phyloP scores from a whole-genome alignment of 2,888 invertebrate species.

The Netelia virgata region DNA sequence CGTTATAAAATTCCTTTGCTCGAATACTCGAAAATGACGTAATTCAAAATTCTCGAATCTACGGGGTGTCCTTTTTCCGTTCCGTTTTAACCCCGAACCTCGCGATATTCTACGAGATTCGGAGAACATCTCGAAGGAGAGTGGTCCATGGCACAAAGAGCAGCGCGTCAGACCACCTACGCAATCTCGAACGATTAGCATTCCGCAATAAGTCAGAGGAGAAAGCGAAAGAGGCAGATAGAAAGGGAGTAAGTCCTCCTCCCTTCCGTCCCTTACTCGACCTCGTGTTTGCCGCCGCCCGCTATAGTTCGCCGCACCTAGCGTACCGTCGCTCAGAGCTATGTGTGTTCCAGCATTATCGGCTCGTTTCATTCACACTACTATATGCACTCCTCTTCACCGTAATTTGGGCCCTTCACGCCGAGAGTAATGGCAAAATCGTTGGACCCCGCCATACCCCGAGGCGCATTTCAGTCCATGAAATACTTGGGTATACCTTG shows the following conservation, averaged over 20 bases:
- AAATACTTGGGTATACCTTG: slow-evolving; percentile 28
- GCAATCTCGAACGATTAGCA: slow-evolving; percentile 73
- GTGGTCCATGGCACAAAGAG: neutral
- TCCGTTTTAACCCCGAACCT: neutral
- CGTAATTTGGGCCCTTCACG: slow-evolving; percentile 76
- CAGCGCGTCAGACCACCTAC: slow-evolving; percentile 2
- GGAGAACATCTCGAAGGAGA: neutral
- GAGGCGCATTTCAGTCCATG: slow-evolving; percentile 66
- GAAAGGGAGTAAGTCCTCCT: neutral
- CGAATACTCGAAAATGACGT: too few species aligned
- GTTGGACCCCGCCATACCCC: slow-evolving; percentile 71
- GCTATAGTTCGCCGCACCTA: slow-evolving; percentile 29
- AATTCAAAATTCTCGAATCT: too few species aligned
- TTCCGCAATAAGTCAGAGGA: slow-evolving; percentile 79
- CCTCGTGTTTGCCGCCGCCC: slow-evolving; percentile 13
- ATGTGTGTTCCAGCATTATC: slow-evolving; percentile 81
- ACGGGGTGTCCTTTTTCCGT: neutral
- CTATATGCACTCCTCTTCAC: slow-evolving; percentile 61
- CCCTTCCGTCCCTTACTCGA: slow-evolving; percentile 13
- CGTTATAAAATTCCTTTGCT: too few species aligned
- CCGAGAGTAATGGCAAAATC: slow-evolving; percentile 75
- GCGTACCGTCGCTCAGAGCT: slow-evolving; percentile 73
- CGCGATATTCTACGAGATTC: slow-evolving; percentile 6
- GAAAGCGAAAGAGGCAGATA: slow-evolving; percentile 26
- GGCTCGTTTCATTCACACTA: slow-evolving; percentile 79